Percentiles rank a stretch among this genome's conserved stretches.
Conservation (phyloP, 1,140 invertebrate species). For the Mycetomoellerius zeteki region DNA sequence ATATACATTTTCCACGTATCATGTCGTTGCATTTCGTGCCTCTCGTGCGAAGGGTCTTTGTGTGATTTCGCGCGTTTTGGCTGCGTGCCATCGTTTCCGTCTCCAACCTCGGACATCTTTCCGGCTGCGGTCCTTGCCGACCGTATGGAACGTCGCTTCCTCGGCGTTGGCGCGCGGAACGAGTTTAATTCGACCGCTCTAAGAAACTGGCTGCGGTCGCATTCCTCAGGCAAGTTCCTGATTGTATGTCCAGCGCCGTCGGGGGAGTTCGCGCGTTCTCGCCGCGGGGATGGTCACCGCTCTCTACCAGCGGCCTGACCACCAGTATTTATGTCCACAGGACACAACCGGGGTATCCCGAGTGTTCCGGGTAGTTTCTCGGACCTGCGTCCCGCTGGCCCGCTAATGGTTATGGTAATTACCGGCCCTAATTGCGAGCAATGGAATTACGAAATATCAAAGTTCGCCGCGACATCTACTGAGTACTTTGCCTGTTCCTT, state of each 20-base stretch:
- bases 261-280: constrained; percentile 70
- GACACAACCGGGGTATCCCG: constrained; percentile 77
- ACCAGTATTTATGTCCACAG: constrained; percentile 81
- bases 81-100: constrained; percentile 73
- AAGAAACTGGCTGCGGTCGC: constrained; percentile 82
- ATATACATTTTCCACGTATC: not conserved
- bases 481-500: constrained; percentile 60
- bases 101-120: constrained; percentile 68
- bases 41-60: constrained; percentile 12
- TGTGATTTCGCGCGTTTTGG: constrained; percentile 42
- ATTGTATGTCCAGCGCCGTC: constrained; percentile 80
- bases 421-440: constrained; percentile 86
- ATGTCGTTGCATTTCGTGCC: not conserved
- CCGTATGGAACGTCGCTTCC: constrained; percentile 54
- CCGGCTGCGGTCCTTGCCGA: constrained; percentile 62
- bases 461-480: constrained; percentile 79
- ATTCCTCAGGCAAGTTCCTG: constrained; percentile 83
- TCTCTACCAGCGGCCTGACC: constrained; percentile 77
- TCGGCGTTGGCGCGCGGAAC: constrained; percentile 72
- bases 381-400: constrained; percentile 73
- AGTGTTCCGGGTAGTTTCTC: constrained; percentile 78
- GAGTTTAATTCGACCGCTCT: constrained; percentile 83
- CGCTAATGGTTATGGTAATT: constrained; percentile 87
- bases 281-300: constrained; percentile 65
- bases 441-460: constrained; percentile 87